phyloP scores from a whole-genome alignment of 2,113 vertebrate species.

The Edolisoma coerulescens region DNA sequence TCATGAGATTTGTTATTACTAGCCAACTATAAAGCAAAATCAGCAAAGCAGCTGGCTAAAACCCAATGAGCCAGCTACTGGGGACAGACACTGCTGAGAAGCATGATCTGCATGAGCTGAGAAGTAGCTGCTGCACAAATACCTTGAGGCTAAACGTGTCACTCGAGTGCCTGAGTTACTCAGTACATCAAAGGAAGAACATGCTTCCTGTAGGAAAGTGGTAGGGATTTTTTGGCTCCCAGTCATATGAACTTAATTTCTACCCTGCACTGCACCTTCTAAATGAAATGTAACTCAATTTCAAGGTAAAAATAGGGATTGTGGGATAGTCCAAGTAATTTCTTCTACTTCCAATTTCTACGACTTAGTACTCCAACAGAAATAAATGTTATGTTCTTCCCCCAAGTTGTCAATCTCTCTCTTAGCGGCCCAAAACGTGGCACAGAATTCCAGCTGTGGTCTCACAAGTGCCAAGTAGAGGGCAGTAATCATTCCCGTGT shows the following conservation, averaged over 20 bases:
- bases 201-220: neutral
- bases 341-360: neutral
- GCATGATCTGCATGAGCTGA: neutral
- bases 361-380: neutral
- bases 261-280: neutral
- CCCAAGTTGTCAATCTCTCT: neutral
- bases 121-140: neutral
- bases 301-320: neutral
- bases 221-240: neutral
- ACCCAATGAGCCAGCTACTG: neutral
- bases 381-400: neutral
- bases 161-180: neutral
- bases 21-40: neutral
- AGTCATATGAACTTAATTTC: neutral
- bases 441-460: neutral
- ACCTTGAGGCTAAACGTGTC: neutral
- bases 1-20: neutral
- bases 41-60: neutral
- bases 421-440: neutral
- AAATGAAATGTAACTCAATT: neutral
- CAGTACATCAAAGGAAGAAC: neutral
- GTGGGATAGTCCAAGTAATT: neutral
- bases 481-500: neutral
- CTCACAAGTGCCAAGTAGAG: neutral
- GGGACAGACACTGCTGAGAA: neutral